These are phyloP conservation scores for Physocephala rufipes DNA, from an alignment of 2,888 invertebrate genomes.

Conservation along the genomic window DNA sequence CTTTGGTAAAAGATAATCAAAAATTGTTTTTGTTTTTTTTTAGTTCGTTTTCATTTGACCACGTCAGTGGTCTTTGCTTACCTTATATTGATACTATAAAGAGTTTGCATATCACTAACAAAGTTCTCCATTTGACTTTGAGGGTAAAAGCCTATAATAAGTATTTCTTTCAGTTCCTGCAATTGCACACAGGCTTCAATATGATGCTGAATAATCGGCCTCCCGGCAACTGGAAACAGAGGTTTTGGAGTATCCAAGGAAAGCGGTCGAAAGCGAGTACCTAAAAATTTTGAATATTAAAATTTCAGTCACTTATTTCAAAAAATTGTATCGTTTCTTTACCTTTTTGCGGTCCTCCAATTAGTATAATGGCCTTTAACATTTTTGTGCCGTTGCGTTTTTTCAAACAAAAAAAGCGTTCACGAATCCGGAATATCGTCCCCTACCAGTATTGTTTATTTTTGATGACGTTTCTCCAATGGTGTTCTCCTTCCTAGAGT, in stretches of 20 bases:
- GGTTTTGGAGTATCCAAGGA: conserved; percentile 98
- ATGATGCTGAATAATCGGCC: conserved; percentile 96
- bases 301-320: neutral
- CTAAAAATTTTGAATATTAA: conserved; percentile 68
- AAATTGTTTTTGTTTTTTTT: neutral
- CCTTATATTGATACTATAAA: conserved; percentile 84
- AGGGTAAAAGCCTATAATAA: conserved; percentile 94
- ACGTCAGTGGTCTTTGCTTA: conserved; percentile 53
- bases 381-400: conserved; percentile 61
- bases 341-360: conserved; percentile 97
- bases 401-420: conserved; percentile 29
- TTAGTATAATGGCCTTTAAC: conserved; percentile 88
- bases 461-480: too few relatives aligned
- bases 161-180: conserved; percentile 84
- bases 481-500: too few relatives aligned
- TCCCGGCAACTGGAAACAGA: conserved; percentile 94
- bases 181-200: conserved; percentile 91
- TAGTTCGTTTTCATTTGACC: neutral
- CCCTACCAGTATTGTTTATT: too few relatives aligned
- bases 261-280: conserved; percentile 95
- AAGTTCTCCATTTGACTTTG: conserved; percentile 86
- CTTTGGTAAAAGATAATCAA: conserved; percentile 43
- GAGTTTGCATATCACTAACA: conserved; percentile 83
- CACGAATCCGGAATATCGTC: too few relatives aligned
- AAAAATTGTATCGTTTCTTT: conserved; percentile 43